Conservation (phyloP, 1,140 invertebrate genomes). For the Wasmannia auropunctata region DNA sequence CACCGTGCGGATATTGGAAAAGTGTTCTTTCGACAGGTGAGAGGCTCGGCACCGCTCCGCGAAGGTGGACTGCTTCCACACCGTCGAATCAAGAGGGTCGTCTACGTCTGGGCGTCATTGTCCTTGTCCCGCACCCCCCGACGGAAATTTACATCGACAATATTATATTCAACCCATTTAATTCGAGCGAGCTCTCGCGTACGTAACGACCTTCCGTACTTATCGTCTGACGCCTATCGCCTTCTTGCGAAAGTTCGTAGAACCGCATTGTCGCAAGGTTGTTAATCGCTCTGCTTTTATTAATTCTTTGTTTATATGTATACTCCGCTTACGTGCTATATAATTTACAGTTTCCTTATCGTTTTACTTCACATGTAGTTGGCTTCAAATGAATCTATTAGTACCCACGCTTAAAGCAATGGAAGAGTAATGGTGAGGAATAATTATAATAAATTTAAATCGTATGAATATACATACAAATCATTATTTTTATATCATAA, state of each 20-base stretch:
- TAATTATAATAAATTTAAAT: not conserved
- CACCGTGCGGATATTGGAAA: slow-evolving; percentile 48
- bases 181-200: not conserved
- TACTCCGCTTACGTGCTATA: not conserved
- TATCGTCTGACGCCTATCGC: not conserved
- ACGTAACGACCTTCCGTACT: not conserved
- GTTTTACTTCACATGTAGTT: not conserved
- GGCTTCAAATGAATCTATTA: not conserved
- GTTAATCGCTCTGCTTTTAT: not conserved
- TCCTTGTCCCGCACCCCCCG: slow-evolving; percentile 21
- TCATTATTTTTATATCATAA: not conserved
- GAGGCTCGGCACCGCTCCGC: slow-evolving; percentile 53
- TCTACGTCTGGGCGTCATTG: slow-evolving; percentile 37
- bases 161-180: slow-evolving; percentile 26
- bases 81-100: slow-evolving; percentile 49
- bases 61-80: slow-evolving; percentile 72
- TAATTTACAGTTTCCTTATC: not conserved
- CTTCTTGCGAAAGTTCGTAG: not conserved
- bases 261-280: not conserved
- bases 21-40: slow-evolving; percentile 62
- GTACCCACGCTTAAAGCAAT: not conserved
- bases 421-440: not conserved
- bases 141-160: not conserved
- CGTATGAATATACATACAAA: not conserved
- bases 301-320: not conserved